phyloP scores from a whole-genome alignment of 30 jellyfish, hydroid and myxozoan species.

The Turritopsis dohrnii region DNA sequence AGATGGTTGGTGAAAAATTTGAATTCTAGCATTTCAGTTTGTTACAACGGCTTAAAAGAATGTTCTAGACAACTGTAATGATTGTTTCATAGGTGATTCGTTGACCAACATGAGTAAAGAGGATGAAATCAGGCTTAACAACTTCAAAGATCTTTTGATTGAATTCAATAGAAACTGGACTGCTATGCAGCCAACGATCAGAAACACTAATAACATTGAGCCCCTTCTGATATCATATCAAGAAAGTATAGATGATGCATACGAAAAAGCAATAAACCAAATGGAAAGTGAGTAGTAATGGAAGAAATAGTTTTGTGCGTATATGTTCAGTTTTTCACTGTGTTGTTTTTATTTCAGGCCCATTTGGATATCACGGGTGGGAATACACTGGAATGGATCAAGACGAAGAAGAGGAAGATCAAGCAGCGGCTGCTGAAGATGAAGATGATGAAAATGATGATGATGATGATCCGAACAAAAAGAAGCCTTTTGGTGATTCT shows the following conservation, averaged over 20 bases:
- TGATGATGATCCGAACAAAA: constrained; percentile 48
- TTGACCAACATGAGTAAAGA: background rate
- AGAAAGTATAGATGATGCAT: constrained; percentile 36
- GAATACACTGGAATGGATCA: constrained; percentile 96
- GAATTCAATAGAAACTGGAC: constrained; percentile 74
- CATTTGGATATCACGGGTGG: constrained; percentile 83
- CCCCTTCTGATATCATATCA: constrained; percentile 50
- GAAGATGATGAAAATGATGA: constrained; percentile 59
- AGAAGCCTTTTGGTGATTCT: constrained; percentile 92
- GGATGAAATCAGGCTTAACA: constrained; percentile 17
- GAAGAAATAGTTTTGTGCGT: background rate
- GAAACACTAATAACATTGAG: constrained; percentile 44
- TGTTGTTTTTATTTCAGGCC: constrained; percentile 12
- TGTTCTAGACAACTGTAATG: too few relatives aligned
- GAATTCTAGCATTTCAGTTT: too few relatives aligned
- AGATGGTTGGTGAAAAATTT: constrained; percentile 41
- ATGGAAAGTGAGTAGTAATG: constrained; percentile 42
- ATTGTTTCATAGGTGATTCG: background rate
- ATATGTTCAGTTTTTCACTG: too few relatives aligned
- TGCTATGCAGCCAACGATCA: constrained; percentile 54
- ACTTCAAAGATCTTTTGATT: constrained; percentile 18
- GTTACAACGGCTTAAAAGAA: background rate
- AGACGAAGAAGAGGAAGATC: constrained; percentile 96
- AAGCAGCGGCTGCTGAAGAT: constrained; percentile 57
- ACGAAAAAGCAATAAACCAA: constrained; percentile 26